Percentiles rank a stretch among this genome's conserved stretches.
These are phyloP conservation scores for Nestor notabilis DNA, from an alignment of 2,113 vertebrate genomes.

Conservation along the genomic window DNA sequence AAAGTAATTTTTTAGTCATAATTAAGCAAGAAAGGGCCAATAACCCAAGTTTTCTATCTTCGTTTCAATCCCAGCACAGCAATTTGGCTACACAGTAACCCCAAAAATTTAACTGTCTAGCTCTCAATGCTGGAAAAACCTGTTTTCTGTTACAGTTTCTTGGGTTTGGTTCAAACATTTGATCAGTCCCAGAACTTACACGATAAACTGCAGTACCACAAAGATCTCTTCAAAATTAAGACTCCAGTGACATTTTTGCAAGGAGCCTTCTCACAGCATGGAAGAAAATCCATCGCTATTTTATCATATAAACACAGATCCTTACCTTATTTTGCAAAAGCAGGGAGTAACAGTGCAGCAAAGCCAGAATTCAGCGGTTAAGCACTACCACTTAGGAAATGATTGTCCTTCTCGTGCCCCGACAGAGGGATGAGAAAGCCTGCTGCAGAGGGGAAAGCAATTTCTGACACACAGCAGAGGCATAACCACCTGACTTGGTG, in stretches of 20 bases:
- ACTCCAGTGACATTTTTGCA: not conserved
- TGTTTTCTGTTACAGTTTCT: not conserved
- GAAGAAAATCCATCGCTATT: not conserved
- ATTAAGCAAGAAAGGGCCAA: not conserved
- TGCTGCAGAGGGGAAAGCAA: constrained; percentile 56
- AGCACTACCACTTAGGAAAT: not conserved
- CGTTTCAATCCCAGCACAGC: not conserved
- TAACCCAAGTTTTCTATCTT: not conserved
- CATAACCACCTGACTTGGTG: constrained; percentile 69
- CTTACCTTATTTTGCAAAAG: constrained; percentile 50
- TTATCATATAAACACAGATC: not conserved
- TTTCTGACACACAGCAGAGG: constrained; percentile 48
- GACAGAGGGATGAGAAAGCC: constrained; percentile 13
- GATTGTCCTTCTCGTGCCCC: not conserved
- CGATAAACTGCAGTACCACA: fast-evolving
- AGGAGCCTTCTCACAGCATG: not conserved
- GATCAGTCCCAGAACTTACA: not conserved
- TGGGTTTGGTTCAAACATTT: not conserved
- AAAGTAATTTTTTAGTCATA: not conserved
- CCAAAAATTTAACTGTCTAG: not conserved
- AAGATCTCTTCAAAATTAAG: not conserved
- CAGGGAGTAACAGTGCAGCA: not conserved
- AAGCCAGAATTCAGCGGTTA: not conserved
- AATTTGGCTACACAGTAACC: not conserved
- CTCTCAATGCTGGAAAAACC: not conserved